These are phyloP conservation scores for Mayetiola destructor DNA, from an alignment of 2,888 invertebrate genomes.

Conservation along the genomic window DNA sequence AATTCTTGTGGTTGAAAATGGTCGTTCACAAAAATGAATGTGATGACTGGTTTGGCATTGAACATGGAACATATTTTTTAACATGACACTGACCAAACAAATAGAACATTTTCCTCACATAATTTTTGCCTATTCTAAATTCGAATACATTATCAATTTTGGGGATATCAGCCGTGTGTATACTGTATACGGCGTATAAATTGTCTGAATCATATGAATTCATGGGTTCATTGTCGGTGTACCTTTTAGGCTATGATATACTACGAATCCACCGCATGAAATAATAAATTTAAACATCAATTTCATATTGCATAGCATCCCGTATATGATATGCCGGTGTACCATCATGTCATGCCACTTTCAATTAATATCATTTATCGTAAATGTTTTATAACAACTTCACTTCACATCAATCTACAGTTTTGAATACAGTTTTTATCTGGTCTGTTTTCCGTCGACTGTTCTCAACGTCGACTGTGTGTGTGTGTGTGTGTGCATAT, in stretches of 20 bases:
- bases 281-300: no score
- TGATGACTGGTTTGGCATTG: no score
- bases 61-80: no score
- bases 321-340: constrained; percentile 6
- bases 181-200: no score
- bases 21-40: not conserved
- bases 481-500: not conserved
- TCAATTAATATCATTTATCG: constrained; percentile 14
- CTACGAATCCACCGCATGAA: no score
- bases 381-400: constrained; percentile 14
- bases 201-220: no score
- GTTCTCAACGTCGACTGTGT: not conserved
- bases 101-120: no score
- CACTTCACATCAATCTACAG: not conserved
- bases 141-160: not conserved
- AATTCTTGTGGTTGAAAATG: constrained; percentile 2
- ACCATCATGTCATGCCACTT: constrained; percentile 15
- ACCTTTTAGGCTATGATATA: no score
- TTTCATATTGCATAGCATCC: not conserved
- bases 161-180: no score
- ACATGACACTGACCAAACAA: no score
- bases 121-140: not conserved
- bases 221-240: no score
- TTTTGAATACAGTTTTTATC: no score
- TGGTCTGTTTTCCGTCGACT: not conserved